Percentiles rank a stretch among this genome's conserved stretches.
Conservation (phyloP, 1,140 invertebrate species). For the Heterodera carotae region DNA sequence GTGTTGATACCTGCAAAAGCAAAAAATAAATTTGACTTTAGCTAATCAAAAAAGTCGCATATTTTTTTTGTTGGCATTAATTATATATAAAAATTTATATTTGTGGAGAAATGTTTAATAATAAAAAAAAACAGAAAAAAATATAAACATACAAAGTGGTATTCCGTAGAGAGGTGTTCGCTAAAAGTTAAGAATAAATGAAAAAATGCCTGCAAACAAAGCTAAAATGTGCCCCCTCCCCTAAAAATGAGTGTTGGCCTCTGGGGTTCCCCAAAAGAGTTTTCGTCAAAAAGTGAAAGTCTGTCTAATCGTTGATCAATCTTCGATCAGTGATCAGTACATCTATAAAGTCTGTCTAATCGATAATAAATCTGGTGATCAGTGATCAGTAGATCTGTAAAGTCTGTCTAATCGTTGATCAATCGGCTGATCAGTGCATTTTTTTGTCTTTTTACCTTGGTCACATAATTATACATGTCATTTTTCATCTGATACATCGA, state of each 20-base stretch:
- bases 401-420: too few relatives aligned
- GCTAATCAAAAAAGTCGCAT: neutral
- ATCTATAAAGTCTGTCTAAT: too few relatives aligned
- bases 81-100: too few relatives aligned
- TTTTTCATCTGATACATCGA: conserved; percentile 24
- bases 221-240: too few relatives aligned
- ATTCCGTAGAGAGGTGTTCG: conserved; percentile 85
- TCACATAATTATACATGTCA: conserved; percentile 21
- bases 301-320: too few relatives aligned
- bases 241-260: too few relatives aligned
- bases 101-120: neutral
- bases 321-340: too few relatives aligned
- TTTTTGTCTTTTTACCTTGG: conserved; percentile 11
- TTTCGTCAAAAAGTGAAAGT: too few relatives aligned
- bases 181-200: conserved; percentile 65
- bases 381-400: too few relatives aligned
- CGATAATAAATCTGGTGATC: too few relatives aligned
- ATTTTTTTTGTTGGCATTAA: too few relatives aligned
- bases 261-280: too few relatives aligned
- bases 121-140: neutral
- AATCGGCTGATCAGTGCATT: neutral
- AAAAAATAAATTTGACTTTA: neutral
- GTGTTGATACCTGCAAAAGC: conserved; percentile 76
- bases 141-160: conserved; percentile 78
- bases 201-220: neutral